Conservation (phyloP, 2,113 vertebrate genomes). For the Larimichthys polyactis region DNA sequence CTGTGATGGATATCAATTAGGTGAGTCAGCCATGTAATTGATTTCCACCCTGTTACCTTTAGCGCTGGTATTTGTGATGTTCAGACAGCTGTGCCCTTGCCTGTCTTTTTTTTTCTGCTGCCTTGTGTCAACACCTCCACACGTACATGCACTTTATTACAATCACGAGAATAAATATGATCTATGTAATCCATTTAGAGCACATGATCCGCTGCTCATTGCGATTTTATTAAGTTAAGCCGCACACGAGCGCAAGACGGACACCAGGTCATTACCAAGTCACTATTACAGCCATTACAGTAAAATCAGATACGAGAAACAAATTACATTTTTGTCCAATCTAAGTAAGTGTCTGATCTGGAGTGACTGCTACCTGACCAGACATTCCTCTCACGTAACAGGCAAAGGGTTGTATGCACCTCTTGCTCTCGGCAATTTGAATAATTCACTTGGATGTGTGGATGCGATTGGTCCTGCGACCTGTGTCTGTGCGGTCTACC, state of each 20-base stretch:
- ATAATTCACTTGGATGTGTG: conserved; percentile 80
- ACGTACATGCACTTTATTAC: conserved; percentile 60
- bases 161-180: conserved; percentile 60
- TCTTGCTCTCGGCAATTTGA: conserved; percentile 75
- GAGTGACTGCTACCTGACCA: conserved; percentile 34
- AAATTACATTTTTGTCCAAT: conserved; percentile 66
- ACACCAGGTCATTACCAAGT: conserved; percentile 61
- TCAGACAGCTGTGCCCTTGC: conserved; percentile 41
- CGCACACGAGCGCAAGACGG: conserved; percentile 9
- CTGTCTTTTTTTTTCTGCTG: conserved; percentile 43
- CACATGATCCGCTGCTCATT: conserved; percentile 39
- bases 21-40: conserved; percentile 85
- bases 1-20: conserved; percentile 84
- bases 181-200: conserved; percentile 56
- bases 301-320: conserved; percentile 70
- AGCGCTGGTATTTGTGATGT: conserved; percentile 72
- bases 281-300: conserved; percentile 52
- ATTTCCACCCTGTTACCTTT: conserved; percentile 84
- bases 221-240: conserved; percentile 62
- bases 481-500: conserved; percentile 63
- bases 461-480: conserved; percentile 68
- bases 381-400: conserved; percentile 54
- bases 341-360: conserved; percentile 51
- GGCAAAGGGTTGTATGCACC: conserved; percentile 54
- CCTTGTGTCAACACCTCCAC: conserved; percentile 67